These are phyloP conservation scores for Carapus acus DNA, from an alignment of 2,797 vertebrate species.

Conservation along the genomic window DNA sequence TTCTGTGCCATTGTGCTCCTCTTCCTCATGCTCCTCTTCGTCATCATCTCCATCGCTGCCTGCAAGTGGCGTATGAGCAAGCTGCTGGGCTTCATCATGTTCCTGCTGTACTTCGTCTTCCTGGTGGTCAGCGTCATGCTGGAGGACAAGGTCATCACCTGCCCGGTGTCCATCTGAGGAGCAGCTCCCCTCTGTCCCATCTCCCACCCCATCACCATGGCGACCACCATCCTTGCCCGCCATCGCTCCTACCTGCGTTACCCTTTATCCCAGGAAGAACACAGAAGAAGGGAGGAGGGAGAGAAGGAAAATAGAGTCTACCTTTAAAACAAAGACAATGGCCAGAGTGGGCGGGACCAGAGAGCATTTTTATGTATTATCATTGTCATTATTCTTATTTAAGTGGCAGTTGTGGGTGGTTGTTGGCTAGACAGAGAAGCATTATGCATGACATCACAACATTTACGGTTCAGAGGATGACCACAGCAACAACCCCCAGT, in stretches of 20 bases:
- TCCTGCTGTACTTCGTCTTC: constrained; percentile 93
- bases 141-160: constrained; percentile 87
- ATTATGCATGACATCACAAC: constrained; percentile 64
- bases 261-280: constrained; percentile 37
- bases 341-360: constrained; percentile 25
- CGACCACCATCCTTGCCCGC: constrained; percentile 40
- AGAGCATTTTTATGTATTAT: constrained; percentile 45
- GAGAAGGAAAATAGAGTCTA: too few species aligned
- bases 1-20: constrained; percentile 98
- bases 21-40: constrained; percentile 98
- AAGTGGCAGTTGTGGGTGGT: constrained; percentile 24
- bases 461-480: too few species aligned
- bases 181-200: constrained; percentile 1
- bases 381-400: constrained; percentile 33
- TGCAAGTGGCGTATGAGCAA: constrained; percentile 99
- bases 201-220: constrained; percentile 9
- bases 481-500: constrained; percentile 33
- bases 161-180: constrained; percentile 86
- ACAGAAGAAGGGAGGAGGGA: constrained; percentile 25
- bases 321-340: constrained; percentile 31
- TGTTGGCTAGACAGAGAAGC: constrained; percentile 43
- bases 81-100: constrained; percentile 92
- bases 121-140: constrained; percentile 93
- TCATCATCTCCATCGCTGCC: constrained; percentile 92
- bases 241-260: constrained; percentile 32